Evolutionary conservation across 2,113 vertebrate genomes (phyloP).

Genomic region (Donacobius atricapilla): DNA sequence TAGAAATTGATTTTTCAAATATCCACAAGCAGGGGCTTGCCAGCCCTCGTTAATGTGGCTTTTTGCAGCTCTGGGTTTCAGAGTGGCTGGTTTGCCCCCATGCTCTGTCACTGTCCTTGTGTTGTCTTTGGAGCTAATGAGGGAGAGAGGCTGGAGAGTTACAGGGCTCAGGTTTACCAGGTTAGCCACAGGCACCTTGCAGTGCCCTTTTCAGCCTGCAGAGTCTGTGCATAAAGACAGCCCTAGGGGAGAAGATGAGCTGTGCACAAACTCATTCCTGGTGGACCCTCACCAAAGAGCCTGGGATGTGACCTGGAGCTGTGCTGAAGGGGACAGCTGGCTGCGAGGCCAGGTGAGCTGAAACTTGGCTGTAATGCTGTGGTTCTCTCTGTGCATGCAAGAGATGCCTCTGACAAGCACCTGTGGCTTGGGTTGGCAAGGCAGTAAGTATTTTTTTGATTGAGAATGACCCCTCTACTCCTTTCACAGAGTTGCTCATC

Average conservation of each 20-base stretch:
- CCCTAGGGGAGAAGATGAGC: background rate
- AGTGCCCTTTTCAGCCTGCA: background rate
- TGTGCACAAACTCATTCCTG: background rate
- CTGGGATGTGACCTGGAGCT: background rate
- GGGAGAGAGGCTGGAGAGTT: background rate
- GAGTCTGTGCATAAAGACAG: background rate
- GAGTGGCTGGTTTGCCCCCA: background rate
- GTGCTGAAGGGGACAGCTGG: background rate
- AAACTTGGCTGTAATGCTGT: background rate
- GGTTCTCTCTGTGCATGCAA: background rate
- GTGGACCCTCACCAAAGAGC: background rate
- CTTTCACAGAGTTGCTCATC: background rate
- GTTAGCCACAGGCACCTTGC: background rate
- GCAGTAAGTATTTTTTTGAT: background rate
- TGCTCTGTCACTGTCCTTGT: accelerated
- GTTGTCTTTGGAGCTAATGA: background rate
- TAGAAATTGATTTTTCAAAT: background rate
- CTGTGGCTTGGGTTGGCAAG: background rate
- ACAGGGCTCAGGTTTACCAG: background rate
- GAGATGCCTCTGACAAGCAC: background rate
- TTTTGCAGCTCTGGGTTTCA: background rate
- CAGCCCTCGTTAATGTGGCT: accelerated
- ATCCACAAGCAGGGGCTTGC: background rate
- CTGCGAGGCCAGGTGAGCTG: background rate
- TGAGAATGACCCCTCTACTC: background rate